Evolutionary conservation across 2,888 invertebrate species (phyloP), one percentile per base, ranked within the genome.

Genomic region (Drosophila colorata): DNA sequence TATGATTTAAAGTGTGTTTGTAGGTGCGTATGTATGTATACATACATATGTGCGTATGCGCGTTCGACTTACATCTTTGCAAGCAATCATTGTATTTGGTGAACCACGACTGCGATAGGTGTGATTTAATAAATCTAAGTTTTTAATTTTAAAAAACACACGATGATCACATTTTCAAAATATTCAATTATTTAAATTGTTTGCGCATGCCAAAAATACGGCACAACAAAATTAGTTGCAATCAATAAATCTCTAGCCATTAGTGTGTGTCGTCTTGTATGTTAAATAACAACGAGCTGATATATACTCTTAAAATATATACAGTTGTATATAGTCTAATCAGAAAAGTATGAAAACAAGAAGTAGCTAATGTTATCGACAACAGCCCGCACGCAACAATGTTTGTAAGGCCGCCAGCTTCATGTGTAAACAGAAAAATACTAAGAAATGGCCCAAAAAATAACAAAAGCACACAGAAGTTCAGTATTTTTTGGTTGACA

Each of bases 11-110:
- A 14, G 25, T 25, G 25, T 23, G 23, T 25, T n/a, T n/a, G n/a
- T n/a, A n/a, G n/a, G n/a, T n/a, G n/a, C 8, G 25, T 37, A 8
- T 20, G 0, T 38, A 38, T 14, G 25, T 28, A 25, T 28, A 25
- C 14, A 48, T 57, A 28, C 40, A 35, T 18, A 33, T 33, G 20
- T 46, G 58, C 46, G 60, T 59, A 46, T 87, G 84, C 81, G 80
- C 81, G 49, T 52, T 49, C 46, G 58, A 82, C 83, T 86, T 87
- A 83, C 76, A 65, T 61, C 31, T 70, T 66, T 74, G 48, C 7
- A 72, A 13, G 40, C 48, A 59, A 63, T 38, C 74, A 74, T 74
- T 60, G 52, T 59, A 46, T 38, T 56, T 37, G n/a, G 11, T 20
- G 23, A 16, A 38, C n/a, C 25, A 20, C 46, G 9, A 38, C n/a